Base-by-base conservation (phyloP, 2,797 vertebrate genomes). In the Leptodactylus fallax region DNA sequence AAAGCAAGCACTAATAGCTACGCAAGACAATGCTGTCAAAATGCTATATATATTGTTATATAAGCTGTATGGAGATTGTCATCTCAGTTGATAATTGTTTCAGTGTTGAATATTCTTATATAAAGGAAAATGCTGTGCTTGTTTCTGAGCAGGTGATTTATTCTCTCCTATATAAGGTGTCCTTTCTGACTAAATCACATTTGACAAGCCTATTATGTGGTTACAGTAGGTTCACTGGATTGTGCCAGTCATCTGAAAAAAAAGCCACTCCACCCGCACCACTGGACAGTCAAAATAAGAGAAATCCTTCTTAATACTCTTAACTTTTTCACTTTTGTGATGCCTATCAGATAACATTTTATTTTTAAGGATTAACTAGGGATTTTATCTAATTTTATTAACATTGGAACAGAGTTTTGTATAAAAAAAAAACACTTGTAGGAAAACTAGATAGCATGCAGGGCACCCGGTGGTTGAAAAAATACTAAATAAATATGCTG, bases 161-260 rank as follows among this genome's bases (percentile, higher is more conserved):
- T 74, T 47, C 67, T 17, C 13, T 71, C 67, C 16, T 71, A 25
- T 71, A 36, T 45, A 71, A 74, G 17, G 45, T 21, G 9, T 74
- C 7, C 71, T 74, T 74, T 16, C 10, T 74, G 71, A 74, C 71
- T 49, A 74, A 74, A 74, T 74, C 45, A 21, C 71, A 74, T 74
- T 0, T 74, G 71, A 74, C 71, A 74, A 49, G 71, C 17, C 71
- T 49, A 49, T 74, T 47, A n/a, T 74, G 71, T 19, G 21, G 45
- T 74, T 49, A 53, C 51, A 53, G 51, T 53, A 74, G 71, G 71
- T 74, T 49, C 71, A 74, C 17, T 74, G 71, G 17, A 3, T n/a
- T 74, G 71, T 74, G 45, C 17, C 71, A 74, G 67, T 74, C 71
- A 74, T 49, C 71, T 74, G 71, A 74, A 49, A 49, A 69, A n/a